Percentiles rank a stretch among this genome's conserved stretches.
phyloP scores from a whole-genome alignment of 2,888 invertebrate species.

The Chrysodeixis includens region DNA sequence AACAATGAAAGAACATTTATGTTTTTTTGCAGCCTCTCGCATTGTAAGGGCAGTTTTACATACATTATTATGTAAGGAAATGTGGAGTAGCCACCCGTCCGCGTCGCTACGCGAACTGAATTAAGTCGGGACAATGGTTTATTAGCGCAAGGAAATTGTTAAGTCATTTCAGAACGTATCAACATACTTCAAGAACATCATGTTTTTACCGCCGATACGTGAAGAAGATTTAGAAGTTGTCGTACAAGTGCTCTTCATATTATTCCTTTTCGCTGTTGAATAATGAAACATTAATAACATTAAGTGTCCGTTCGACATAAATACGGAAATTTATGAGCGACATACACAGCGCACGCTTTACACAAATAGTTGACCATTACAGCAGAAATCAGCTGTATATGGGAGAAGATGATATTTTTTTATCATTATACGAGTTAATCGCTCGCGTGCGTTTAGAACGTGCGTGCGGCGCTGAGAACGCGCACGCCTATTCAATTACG shows the following conservation, averaged over 20 bases:
- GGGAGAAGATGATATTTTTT: conserved; percentile 57
- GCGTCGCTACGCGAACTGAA: conserved; percentile 45
- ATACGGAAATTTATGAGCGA: conserved; percentile 34
- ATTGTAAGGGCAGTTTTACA: conserved; percentile 52
- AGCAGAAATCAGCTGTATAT: conserved; percentile 32
- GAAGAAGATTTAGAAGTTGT: conserved; percentile 43
- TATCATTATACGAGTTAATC: conserved; percentile 58
- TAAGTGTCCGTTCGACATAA: not conserved
- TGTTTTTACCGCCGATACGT: conserved; percentile 40
- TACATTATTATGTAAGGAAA: conserved; percentile 49
- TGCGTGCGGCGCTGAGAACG: conserved; percentile 78
- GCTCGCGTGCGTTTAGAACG: conserved; percentile 81
- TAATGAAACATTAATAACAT: conserved; percentile 15
- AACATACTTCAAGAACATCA: conserved; percentile 36
- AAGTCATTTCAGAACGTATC: conserved; percentile 44
- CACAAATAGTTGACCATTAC: conserved; percentile 17
- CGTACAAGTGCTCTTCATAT: conserved; percentile 8
- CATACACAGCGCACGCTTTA: conserved; percentile 28
- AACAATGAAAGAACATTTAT: conserved; percentile 44
- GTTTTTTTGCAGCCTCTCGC: conserved; percentile 37
- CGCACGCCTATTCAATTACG: conserved; percentile 87
- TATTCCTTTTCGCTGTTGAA: conserved; percentile 10
- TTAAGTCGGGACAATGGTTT: conserved; percentile 52
- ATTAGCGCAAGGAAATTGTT: conserved; percentile 47
- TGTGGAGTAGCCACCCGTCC: conserved; percentile 40